Evolutionary conservation across 2,113 vertebrate species (phyloP).

Genomic region (Illadopsis cleaveri): DNA sequence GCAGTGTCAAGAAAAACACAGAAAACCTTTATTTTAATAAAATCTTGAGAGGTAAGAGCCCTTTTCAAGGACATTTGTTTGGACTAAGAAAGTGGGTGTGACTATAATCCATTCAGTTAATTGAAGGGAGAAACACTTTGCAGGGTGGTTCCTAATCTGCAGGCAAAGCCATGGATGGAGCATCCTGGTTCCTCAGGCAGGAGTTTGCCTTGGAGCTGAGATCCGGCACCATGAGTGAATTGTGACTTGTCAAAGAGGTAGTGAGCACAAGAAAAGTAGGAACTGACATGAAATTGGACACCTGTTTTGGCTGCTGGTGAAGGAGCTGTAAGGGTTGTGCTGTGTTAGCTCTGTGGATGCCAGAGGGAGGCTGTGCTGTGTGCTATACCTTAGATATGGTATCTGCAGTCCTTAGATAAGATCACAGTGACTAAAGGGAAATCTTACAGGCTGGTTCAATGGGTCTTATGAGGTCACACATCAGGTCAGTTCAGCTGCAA

Average conservation of each 20-base stretch:
- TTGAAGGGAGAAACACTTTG: not conserved
- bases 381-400: not conserved
- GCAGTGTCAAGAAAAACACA: not conserved
- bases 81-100: not conserved
- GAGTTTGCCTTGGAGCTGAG: not conserved
- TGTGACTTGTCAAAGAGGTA: not conserved
- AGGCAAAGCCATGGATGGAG: not conserved
- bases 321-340: not conserved
- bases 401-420: not conserved
- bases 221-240: not conserved
- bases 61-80: not conserved
- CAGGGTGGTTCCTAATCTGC: not conserved
- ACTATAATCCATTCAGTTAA: not conserved
- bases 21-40: not conserved
- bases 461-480: not conserved
- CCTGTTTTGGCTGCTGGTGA: not conserved
- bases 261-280: not conserved
- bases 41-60: fast-evolving
- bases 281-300: not conserved
- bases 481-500: not conserved
- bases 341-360: not conserved
- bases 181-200: not conserved
- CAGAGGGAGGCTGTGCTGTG: not conserved
- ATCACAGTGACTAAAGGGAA: not conserved
- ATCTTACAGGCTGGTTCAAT: not conserved